A percentile compares a stretch with the other conserved stretches of the same genome.
phyloP scores from a whole-genome alignment of 2,113 vertebrate species.

The Melozone crissalis region DNA sequence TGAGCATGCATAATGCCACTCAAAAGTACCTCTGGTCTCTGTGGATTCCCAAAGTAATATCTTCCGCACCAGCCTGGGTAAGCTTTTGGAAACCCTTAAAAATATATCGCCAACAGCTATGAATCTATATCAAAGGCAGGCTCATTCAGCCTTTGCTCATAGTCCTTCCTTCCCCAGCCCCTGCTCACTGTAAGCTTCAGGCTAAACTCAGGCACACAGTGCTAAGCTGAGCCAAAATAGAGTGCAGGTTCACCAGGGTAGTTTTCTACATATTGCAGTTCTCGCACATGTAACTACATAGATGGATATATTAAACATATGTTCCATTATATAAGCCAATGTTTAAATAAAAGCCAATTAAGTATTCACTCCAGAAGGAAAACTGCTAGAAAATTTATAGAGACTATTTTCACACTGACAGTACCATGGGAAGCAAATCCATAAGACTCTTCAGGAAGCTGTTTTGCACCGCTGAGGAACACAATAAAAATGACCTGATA shows the following conservation, averaged over 20 bases:
- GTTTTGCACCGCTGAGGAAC: background rate
- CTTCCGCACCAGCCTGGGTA: accelerated
- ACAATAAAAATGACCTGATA: background rate
- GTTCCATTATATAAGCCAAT: background rate
- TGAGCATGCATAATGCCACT: background rate
- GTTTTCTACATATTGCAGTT: background rate
- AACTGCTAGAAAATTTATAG: background rate
- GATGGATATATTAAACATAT: background rate
- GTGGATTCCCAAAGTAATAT: background rate
- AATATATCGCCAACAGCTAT: background rate
- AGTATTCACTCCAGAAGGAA: background rate
- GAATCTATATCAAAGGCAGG: background rate
- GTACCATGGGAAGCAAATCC: background rate
- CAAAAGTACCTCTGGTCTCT: background rate
- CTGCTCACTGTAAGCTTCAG: background rate
- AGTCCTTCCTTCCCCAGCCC: background rate
- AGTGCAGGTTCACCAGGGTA: background rate
- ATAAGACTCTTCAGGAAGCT: background rate
- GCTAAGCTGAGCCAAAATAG: background rate
- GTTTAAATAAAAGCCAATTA: background rate
- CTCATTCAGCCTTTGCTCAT: background rate
- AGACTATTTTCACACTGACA: background rate
- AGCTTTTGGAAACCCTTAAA: background rate
- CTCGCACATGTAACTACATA: background rate
- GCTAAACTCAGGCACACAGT: background rate